Conservation (phyloP, 23 tunicate genomes). For the Phallusia fumigata region DNA sequence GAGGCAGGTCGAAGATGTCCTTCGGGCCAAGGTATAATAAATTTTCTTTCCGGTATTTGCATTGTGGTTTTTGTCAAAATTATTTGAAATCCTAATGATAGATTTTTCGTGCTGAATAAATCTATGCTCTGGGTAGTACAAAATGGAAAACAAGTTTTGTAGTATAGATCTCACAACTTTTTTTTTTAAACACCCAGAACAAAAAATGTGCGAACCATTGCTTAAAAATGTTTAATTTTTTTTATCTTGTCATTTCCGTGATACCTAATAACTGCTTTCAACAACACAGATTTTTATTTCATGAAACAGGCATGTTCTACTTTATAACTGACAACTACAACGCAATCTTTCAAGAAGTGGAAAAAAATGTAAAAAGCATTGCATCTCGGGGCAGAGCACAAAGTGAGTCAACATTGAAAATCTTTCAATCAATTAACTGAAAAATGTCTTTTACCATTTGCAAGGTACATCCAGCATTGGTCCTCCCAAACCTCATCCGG, state of each 20-base stretch:
- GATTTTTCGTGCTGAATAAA: too few relatives aligned
- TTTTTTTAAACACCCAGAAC: too few relatives aligned
- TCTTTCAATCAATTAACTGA: not conserved
- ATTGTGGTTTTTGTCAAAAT: too few relatives aligned
- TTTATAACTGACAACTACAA: conserved; percentile 80
- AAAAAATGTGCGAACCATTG: too few relatives aligned
- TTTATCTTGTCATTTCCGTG: too few relatives aligned
- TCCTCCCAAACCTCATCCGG: conserved; percentile 18
- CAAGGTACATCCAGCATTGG: conserved; percentile 28
- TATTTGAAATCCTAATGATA: too few relatives aligned
- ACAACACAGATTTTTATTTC: not conserved
- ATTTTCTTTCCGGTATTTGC: too few relatives aligned
- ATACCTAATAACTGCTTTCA: too few relatives aligned
- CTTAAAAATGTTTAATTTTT: too few relatives aligned
- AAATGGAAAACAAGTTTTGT: too few relatives aligned
- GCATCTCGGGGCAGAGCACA: conserved; percentile 48
- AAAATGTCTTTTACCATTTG: not conserved
- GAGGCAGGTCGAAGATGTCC: conserved; percentile 86
- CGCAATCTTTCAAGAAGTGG: conserved; percentile 80
- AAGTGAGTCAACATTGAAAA: conserved; percentile 26
- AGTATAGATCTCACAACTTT: too few relatives aligned
- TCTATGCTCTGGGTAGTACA: too few relatives aligned
- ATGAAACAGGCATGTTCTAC: conserved; percentile 58
- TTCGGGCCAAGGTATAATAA: conserved; percentile 46
- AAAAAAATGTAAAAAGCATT: conserved; percentile 51